These are phyloP conservation scores for Schrankia costaestrigalis DNA, from an alignment of 2,888 invertebrate species.

Conservation along the genomic window DNA sequence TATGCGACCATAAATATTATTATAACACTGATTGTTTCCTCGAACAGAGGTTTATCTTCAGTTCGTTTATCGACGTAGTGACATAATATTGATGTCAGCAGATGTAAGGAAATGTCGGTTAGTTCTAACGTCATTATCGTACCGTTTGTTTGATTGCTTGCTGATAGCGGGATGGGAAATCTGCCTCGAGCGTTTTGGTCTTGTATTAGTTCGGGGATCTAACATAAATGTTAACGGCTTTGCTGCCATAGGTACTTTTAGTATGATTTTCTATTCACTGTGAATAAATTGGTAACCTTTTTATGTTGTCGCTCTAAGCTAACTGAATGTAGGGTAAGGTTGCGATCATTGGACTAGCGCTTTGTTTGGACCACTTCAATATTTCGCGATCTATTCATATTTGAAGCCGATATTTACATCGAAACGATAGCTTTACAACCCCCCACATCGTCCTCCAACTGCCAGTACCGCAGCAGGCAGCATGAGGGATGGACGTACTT, in stretches of 20 bases:
- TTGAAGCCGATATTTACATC: too few relatives aligned
- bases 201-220: constrained; percentile 53
- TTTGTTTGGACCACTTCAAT: too few relatives aligned
- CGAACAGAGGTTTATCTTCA: constrained; percentile 38
- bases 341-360: too few relatives aligned
- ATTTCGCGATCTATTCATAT: too few relatives aligned
- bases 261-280: constrained; percentile 5
- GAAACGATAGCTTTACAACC: too few relatives aligned
- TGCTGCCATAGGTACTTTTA: constrained; percentile 37
- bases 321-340: too few relatives aligned
- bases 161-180: constrained; percentile 45
- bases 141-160: constrained; percentile 60
- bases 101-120: constrained; percentile 43
- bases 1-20: constrained; percentile 32
- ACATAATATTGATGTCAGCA: constrained; percentile 47
- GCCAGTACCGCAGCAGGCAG: too few relatives aligned
- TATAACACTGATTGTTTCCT: constrained; percentile 40
- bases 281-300: neutral
- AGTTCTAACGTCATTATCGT: constrained; percentile 54
- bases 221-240: constrained; percentile 52
- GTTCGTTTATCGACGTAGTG: constrained; percentile 29
- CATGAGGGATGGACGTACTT: too few relatives aligned
- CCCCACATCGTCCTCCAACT: too few relatives aligned
- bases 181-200: constrained; percentile 44
- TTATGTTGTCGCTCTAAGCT: too few relatives aligned